Percentiles rank a stretch among this genome's conserved stretches.
phyloP scores from a whole-genome alignment of 2,797 vertebrate genomes.

The Manis crassicaudata region DNA sequence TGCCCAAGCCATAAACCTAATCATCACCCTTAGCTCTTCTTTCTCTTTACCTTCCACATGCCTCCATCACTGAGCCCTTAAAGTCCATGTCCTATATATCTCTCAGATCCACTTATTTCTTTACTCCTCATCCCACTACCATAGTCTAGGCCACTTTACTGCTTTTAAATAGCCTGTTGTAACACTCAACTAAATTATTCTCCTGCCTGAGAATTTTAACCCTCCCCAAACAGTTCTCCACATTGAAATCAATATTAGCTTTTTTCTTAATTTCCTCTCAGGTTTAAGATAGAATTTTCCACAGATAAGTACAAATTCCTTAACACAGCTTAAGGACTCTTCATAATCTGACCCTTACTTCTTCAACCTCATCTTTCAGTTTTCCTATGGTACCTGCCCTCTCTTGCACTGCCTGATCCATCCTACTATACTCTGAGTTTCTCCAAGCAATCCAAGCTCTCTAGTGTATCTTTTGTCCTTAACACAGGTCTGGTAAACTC shows the following conservation, averaged over 20 bases:
- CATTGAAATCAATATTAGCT: not conserved
- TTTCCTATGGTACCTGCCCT: not conserved
- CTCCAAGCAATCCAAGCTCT: slow-evolving; percentile 11
- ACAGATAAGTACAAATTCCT: not conserved
- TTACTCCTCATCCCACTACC: not conserved
- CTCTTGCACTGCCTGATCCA: not conserved
- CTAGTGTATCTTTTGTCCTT: not conserved
- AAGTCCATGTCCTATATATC: not conserved
- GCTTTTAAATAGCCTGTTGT: not conserved
- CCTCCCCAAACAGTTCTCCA: not conserved
- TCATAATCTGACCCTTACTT: not conserved
- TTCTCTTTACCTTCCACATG: not conserved
- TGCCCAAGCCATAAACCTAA: not conserved
- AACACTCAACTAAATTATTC: not conserved
- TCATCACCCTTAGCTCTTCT: not conserved
- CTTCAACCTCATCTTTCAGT: not conserved
- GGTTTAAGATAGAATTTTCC: not conserved
- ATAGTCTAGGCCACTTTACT: not conserved
- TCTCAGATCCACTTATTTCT: not conserved
- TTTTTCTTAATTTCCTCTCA: not conserved
- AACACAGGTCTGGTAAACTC: not conserved
- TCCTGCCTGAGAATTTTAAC: slow-evolving; percentile 5
- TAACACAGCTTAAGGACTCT: not conserved
- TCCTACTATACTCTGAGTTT: not conserved
- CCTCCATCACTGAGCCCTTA: not conserved